A percentile compares a stretch with the other conserved stretches of the same genome.
phyloP scores from a whole-genome alignment of 2,113 vertebrate genomes.

The Nothobranchius furzeri region DNA sequence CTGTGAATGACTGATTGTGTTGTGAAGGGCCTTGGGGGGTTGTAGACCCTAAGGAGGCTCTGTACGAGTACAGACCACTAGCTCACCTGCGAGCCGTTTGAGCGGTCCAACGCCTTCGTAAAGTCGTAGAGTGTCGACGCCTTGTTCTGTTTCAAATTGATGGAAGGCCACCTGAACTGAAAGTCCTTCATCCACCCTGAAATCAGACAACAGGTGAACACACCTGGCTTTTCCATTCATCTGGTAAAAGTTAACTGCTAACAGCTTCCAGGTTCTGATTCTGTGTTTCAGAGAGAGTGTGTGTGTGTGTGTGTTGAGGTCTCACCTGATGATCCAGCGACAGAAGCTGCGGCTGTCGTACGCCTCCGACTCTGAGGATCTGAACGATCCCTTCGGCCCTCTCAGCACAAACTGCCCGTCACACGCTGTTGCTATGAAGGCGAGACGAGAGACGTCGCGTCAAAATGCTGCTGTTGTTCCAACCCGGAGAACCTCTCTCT shows the following conservation, averaged over 20 bases:
- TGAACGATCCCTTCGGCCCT: constrained; percentile 62
- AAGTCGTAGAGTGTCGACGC: constrained; percentile 46
- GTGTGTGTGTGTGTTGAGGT: not conserved
- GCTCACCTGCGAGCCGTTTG: constrained; percentile 55
- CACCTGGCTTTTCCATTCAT: too few species aligned
- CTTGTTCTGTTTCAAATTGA: constrained; percentile 63
- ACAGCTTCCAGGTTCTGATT: too few species aligned
- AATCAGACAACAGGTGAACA: not conserved
- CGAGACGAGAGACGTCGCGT: not conserved
- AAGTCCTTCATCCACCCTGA: constrained; percentile 62
- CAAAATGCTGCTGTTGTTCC: too few species aligned
- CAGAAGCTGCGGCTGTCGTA: constrained; percentile 59
- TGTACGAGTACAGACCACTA: too few species aligned
- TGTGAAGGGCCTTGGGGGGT: too few species aligned
- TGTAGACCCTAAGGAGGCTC: too few species aligned
- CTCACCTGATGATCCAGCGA: constrained; percentile 78
- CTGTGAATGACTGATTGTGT: too few species aligned
- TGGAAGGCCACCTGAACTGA: constrained; percentile 60
- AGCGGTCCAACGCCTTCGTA: constrained; percentile 67
- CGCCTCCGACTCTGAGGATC: constrained; percentile 49
- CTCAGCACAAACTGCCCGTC: constrained; percentile 75
- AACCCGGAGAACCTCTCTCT: too few species aligned
- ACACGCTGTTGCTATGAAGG: constrained; percentile 69
- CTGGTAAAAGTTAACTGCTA: too few species aligned
- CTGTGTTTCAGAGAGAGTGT: not conserved